Evolutionary conservation across 2,888 invertebrate species (phyloP).

Genomic region (Heterodera filipjevi): DNA sequence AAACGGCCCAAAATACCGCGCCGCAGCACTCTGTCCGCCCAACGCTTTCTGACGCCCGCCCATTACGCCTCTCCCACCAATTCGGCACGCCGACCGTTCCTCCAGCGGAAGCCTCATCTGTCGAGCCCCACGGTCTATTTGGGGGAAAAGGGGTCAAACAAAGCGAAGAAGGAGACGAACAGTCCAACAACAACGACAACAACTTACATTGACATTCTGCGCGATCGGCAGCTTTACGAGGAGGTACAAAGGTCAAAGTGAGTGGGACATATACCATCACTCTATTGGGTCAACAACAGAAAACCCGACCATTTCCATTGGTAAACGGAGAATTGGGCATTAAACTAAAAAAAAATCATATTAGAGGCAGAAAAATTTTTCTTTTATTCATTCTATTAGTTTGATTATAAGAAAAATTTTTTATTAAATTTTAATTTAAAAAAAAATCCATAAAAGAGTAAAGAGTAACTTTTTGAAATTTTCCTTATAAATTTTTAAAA

Average conservation of each 20-base stretch:
- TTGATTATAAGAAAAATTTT: too few species aligned
- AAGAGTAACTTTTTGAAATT: too few species aligned
- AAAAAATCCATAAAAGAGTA: too few species aligned
- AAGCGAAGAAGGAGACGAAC: background rate
- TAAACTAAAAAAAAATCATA: too few species aligned
- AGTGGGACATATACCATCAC: too few species aligned
- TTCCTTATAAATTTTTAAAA: too few species aligned
- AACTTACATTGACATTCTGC: slow-evolving; percentile 38
- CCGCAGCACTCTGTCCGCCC: slow-evolving; percentile 20
- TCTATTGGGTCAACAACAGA: background rate
- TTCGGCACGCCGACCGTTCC: background rate
- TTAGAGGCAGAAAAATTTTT: too few species aligned
- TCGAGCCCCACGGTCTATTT: background rate
- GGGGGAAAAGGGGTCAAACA: background rate
- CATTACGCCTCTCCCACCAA: background rate
- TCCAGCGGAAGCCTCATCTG: background rate
- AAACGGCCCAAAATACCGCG: slow-evolving; percentile 17
- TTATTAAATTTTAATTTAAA: too few species aligned
- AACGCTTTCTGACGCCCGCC: background rate
- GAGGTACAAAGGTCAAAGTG: slow-evolving; percentile 40
- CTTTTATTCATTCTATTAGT: too few species aligned
- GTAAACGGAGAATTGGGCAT: too few species aligned
- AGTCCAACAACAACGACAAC: background rate
- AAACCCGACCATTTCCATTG: too few species aligned
- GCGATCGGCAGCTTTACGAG: slow-evolving; percentile 37